Conservation (phyloP, 1,140 invertebrate genomes). For the Pseudobourletiella spinata region DNA sequence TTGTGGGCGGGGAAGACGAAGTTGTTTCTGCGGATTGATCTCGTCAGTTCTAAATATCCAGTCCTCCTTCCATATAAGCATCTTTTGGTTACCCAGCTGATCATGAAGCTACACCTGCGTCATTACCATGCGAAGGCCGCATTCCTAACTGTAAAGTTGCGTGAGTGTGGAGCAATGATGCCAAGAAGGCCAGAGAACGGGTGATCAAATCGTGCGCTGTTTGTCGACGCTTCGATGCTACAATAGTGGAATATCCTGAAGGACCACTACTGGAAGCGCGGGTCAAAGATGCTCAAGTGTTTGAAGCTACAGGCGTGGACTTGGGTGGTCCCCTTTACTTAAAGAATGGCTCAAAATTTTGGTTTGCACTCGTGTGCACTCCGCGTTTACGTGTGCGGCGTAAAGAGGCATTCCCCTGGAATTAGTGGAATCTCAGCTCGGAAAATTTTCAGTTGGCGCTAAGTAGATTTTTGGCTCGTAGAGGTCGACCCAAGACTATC, state of each 20-base stretch:
- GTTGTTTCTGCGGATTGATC: no score
- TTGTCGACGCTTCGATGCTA: conserved; percentile 36
- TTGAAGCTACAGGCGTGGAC: conserved; percentile 37
- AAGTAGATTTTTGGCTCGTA: conserved; percentile 31
- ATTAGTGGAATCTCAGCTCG: conserved; percentile 22
- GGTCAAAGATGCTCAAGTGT: conserved; percentile 33
- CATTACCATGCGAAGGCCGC: no score
- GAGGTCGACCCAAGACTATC: conserved; percentile 25
- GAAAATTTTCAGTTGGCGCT: conserved; percentile 30
- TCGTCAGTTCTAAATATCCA: no score
- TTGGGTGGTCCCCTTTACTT: conserved; percentile 36
- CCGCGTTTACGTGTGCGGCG: conserved; percentile 30
- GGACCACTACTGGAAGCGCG: no score
- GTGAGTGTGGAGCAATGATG: no score
- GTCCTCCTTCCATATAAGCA: no score
- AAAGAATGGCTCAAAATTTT: conserved; percentile 23
- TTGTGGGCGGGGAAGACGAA: no score
- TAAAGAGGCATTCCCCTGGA: conserved; percentile 36
- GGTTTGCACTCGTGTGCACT: conserved; percentile 29
- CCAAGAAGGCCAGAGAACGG: no score
- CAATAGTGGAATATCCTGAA: no score
- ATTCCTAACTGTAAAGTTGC: no score
- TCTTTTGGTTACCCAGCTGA: no score
- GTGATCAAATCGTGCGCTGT: conserved; percentile 36
- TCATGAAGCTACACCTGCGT: no score